Conservation (phyloP, 35 echinoderm and acorn worm species). For the Heliocidaris tuberculata region DNA sequence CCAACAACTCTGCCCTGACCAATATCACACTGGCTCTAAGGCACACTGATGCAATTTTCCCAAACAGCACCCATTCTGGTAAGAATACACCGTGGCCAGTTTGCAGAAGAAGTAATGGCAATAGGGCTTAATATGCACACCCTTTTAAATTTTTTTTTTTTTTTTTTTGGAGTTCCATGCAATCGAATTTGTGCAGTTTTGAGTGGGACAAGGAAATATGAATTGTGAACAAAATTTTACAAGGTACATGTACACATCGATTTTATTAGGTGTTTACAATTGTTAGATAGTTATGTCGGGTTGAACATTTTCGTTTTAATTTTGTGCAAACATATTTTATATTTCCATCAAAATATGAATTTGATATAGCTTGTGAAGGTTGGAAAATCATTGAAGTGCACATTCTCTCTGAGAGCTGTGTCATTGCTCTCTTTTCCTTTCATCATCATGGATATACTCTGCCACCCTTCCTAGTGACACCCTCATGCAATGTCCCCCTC, state of each 20-base stretch:
- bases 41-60: not conserved
- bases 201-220: not conserved
- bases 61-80: conserved; percentile 39
- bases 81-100: not conserved
- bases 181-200: not conserved
- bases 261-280: too few relatives aligned
- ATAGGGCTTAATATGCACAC: too few relatives aligned
- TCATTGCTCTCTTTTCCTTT: not conserved
- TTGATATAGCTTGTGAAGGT: too few relatives aligned
- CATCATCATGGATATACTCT: conserved; percentile 21
- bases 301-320: too few relatives aligned
- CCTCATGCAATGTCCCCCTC: too few relatives aligned
- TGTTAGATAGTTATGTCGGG: too few relatives aligned
- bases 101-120: not conserved
- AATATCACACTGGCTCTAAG: conserved; percentile 1
- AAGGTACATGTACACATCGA: not conserved
- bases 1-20: conserved; percentile 37
- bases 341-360: too few relatives aligned
- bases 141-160: too few relatives aligned
- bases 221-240: too few relatives aligned
- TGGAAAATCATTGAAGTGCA: too few relatives aligned
- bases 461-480: not conserved
- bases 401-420: too few relatives aligned
- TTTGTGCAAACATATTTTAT: too few relatives aligned
- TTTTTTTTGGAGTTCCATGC: not conserved